These are phyloP conservation scores for Hydriomena furcata DNA, from an alignment of 2,888 invertebrate genomes.

Conservation along the genomic window DNA sequence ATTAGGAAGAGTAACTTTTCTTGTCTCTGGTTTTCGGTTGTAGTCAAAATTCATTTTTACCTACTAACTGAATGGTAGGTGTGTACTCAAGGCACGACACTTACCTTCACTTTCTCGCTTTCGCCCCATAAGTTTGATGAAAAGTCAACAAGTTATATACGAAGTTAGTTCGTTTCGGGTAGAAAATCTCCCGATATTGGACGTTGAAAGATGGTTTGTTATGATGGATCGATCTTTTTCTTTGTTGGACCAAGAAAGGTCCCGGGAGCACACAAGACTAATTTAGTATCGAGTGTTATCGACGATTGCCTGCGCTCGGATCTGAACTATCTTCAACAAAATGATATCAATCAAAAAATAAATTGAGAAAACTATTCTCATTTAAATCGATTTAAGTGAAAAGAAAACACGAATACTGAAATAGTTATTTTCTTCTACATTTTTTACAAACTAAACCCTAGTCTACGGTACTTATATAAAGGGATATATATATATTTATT, in stretches of 20 bases:
- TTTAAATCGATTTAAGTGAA: no score
- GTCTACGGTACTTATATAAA: no score
- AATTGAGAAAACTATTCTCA: constrained; percentile 9
- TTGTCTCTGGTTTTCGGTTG: no score
- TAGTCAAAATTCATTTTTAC: no score
- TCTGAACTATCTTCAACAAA: constrained; percentile 22
- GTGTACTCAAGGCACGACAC: no score
- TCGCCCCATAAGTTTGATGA: constrained; percentile 43
- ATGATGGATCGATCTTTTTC: constrained; percentile 56
- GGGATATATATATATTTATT: no score
- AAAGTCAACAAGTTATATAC: constrained; percentile 53
- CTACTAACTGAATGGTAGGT: no score
- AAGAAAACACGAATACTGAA: neutral
- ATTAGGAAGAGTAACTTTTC: no score
- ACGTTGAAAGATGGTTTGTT: constrained; percentile 55
- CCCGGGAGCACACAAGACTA: constrained; percentile 41
- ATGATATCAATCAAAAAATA: constrained; percentile 3
- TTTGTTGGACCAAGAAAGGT: constrained; percentile 35
- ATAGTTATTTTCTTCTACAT: no score
- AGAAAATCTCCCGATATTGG: constrained; percentile 45
- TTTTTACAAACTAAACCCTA: no score
- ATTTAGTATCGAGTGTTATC: constrained; percentile 46
- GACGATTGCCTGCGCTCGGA: constrained; percentile 21
- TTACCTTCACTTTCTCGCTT: neutral
- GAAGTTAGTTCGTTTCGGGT: constrained; percentile 37